phyloP scores from a whole-genome alignment of 2,113 vertebrate species.

The Anseranas semipalmata region DNA sequence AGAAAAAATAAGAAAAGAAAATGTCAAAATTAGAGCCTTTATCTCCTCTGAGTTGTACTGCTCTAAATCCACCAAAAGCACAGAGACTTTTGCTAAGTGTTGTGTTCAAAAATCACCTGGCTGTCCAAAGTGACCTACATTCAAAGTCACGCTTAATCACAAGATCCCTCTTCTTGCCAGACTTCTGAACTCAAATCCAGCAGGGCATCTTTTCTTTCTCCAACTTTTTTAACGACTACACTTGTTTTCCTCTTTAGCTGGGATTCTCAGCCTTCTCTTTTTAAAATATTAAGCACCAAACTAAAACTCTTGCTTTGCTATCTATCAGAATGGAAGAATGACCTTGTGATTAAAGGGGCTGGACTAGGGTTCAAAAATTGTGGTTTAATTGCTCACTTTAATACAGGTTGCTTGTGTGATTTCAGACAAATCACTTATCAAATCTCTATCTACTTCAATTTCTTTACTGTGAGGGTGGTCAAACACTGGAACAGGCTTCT shows the following conservation, averaged over 20 bases:
- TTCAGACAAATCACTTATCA: slow-evolving; percentile 1
- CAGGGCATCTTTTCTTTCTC: slow-evolving; percentile 26
- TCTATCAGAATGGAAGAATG: background rate
- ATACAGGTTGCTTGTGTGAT: background rate
- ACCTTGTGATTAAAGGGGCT: background rate
- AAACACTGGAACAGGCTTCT: background rate
- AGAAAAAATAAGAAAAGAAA: slow-evolving; percentile 22
- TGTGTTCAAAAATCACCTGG: slow-evolving; percentile 49
- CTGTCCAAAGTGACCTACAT: slow-evolving; percentile 45
- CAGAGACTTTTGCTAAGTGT: slow-evolving; percentile 1
- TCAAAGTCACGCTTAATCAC: slow-evolving; percentile 61
- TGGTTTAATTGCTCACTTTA: background rate
- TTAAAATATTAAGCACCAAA: slow-evolving; percentile 28
- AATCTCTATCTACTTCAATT: background rate
- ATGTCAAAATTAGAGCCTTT: slow-evolving; percentile 33
- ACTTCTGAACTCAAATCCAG: slow-evolving; percentile 20
- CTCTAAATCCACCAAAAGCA: slow-evolving; percentile 1
- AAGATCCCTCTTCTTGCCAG: slow-evolving; percentile 33
- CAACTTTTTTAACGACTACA: slow-evolving; percentile 29
- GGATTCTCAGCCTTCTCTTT: background rate
- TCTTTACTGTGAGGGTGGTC: background rate
- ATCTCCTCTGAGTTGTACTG: slow-evolving; percentile 1
- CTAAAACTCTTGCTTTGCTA: slow-evolving; percentile 10
- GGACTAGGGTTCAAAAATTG: background rate
- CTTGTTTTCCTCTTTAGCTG: background rate